Conservation (phyloP, 2,113 vertebrate species). For the Rhinopomastus cyanomelas region DNA sequence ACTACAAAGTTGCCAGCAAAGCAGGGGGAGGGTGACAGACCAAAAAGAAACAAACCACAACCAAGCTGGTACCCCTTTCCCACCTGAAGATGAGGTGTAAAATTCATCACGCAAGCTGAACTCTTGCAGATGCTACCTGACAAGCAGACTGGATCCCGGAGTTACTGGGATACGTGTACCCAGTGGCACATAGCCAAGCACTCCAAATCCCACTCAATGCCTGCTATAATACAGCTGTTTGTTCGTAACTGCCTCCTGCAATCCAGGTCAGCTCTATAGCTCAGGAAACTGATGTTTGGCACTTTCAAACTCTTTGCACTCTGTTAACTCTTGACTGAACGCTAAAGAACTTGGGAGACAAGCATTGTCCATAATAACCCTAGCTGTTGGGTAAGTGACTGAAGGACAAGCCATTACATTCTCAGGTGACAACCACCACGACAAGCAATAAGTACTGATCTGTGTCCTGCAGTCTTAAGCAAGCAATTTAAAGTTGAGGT, state of each 20-base stretch:
- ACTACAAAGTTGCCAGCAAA: neutral
- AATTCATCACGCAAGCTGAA: neutral
- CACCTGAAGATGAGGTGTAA: neutral
- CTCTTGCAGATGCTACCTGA: neutral
- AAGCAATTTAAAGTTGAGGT: neutral
- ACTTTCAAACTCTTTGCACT: neutral
- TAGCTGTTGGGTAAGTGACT: neutral
- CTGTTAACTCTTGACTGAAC: neutral
- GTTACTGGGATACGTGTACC: neutral
- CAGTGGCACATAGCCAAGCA: neutral
- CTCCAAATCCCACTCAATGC: neutral
- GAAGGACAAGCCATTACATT: neutral
- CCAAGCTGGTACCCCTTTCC: neutral
- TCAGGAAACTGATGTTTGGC: neutral
- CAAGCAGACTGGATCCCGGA: neutral
- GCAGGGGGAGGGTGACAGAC: neutral
- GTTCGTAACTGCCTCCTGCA: neutral
- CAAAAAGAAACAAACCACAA: neutral
- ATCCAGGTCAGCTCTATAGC: neutral
- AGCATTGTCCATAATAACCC: neutral
- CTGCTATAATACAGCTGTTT: neutral
- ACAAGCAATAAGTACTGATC: neutral
- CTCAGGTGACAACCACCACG: neutral
- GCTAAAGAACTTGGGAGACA: neutral
- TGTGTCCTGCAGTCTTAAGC: neutral